Base-by-base conservation (phyloP, 2,888 invertebrate species). In the Campopleginae sp. region DNA sequence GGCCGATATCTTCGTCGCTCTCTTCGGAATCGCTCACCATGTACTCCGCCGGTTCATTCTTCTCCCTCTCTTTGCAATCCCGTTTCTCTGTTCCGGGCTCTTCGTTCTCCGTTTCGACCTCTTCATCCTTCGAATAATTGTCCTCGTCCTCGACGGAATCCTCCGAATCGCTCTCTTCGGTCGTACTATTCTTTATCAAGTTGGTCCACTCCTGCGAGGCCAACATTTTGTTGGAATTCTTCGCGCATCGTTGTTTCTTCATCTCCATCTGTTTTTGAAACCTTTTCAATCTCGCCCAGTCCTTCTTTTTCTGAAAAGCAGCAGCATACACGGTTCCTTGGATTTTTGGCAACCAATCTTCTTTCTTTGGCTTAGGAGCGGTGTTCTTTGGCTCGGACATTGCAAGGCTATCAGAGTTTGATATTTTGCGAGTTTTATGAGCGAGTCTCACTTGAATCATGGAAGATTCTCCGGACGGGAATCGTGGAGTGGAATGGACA, bases 371-470 rank as follows among this genome's bases (percentile, higher is more conserved):
- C 10, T 31, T 46, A 3, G 17, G 51, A n/a, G 14, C 33, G 12
- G 12, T 2, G 7, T 17, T 51, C 38, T 51, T 51, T 33, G 19
- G n/a, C 33, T 38, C 42, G 27, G 38, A 12, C 23, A 0, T 8
- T 1, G 42, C 46, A 1, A 46, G 44, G 0, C 46, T 19, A 33
- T 63, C 63, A 7, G 4, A 23, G 7, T 14, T 19, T 68, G 23
- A n/a, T 42, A 27, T 2, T 17, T 61, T 44, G 23, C 31, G 12
- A 31, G 5, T 27, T 58, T 31, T 54, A 14, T n/a, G 27, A 0
- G 77, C 19, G 19, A 58, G 58, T 58, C 44, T 27, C 2, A 58
- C 19, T 2, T 68, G 58, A 8, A 78, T 78, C 54, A 58, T 68
- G 14, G 77, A 78, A 6, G 14, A 0, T 10, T 58, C 48, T 5